Percentiles rank a stretch among this genome's conserved stretches.
Evolutionary conservation across 2,113 vertebrate genomes (phyloP).

Genomic region (Calyptomena viridis): DNA sequence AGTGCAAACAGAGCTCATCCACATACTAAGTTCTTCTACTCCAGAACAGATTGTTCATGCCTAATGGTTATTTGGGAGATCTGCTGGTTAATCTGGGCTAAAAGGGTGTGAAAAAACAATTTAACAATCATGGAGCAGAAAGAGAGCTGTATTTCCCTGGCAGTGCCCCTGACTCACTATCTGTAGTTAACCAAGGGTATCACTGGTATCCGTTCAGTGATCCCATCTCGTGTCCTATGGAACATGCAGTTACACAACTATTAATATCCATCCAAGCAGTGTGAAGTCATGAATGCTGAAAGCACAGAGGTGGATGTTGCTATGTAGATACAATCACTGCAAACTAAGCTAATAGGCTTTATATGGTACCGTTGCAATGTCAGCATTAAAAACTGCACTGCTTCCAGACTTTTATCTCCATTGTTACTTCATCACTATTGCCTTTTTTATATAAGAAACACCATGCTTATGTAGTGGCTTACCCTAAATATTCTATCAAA

Average conservation of each 20-base stretch:
- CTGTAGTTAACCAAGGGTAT: not conserved
- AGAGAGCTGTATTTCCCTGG: not conserved
- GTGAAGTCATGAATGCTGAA: not conserved
- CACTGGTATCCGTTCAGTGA: not conserved
- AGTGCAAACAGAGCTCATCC: not conserved
- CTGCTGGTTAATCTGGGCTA: not conserved
- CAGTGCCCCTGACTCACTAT: not conserved
- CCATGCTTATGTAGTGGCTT: not conserved
- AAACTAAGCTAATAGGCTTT: not conserved
- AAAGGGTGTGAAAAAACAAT: not conserved
- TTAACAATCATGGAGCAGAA: not conserved
- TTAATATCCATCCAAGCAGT: not conserved
- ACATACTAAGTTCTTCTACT: not conserved
- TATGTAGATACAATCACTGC: not conserved
- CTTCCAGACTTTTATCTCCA: not conserved
- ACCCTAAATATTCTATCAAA: not conserved
- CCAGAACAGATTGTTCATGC: not conserved
- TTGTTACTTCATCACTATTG: not conserved
- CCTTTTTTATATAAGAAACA: not conserved
- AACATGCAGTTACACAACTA: not conserved
- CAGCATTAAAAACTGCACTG: not conserved
- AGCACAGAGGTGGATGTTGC: not conserved
- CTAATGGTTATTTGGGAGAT: not conserved
- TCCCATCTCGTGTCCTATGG: not conserved
- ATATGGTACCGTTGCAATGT: not conserved